Percentiles rank a stretch among this genome's conserved stretches.
These are phyloP conservation scores for Crypturellus undulatus DNA, from an alignment of 2,113 vertebrate genomes.

Conservation along the genomic window DNA sequence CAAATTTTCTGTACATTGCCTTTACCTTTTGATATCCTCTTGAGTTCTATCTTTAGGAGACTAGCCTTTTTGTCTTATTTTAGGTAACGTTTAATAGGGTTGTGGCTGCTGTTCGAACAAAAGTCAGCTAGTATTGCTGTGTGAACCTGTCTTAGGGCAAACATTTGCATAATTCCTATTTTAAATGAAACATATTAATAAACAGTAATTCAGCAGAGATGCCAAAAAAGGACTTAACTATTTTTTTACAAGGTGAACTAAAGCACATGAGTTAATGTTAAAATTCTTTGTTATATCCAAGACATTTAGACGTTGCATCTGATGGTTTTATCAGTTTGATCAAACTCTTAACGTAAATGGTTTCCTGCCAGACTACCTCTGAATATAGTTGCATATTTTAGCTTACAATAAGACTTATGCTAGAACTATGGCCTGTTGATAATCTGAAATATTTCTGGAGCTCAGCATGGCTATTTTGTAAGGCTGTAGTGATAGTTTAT, in stretches of 20 bases:
- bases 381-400: neutral
- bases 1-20: fast-evolving
- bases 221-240: neutral
- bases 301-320: neutral
- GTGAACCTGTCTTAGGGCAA: neutral
- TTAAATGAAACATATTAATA: neutral
- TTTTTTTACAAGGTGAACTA: neutral
- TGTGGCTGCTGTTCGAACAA: neutral
- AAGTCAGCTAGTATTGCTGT: neutral
- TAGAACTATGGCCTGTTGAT: neutral
- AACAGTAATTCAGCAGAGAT: neutral
- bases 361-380: neutral
- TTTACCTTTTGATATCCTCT: neutral
- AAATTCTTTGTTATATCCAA: neutral
- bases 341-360: neutral
- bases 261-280: fast-evolving
- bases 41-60: neutral
- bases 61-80: neutral
- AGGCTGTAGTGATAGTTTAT: neutral
- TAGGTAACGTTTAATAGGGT: neutral
- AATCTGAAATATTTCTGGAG: neutral
- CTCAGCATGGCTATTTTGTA: neutral
- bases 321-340: neutral
- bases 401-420: neutral
- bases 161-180: neutral